Base-by-base conservation (phyloP, 2,797 vertebrate genomes). In the Cryptoblepharus egeriae region DNA sequence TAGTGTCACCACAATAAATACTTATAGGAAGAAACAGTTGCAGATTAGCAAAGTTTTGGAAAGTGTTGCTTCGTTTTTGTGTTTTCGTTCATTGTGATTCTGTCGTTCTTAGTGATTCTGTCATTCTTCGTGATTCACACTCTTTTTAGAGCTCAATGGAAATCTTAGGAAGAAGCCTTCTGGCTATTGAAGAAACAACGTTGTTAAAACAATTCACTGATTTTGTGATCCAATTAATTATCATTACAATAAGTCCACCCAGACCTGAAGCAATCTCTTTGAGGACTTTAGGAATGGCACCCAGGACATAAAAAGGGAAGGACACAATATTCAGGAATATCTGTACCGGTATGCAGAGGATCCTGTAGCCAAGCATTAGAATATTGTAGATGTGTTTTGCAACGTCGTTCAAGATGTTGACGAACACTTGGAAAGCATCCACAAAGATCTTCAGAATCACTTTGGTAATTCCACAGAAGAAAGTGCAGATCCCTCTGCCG, bases 401-500 rank as follows among this genome's bases (percentile, higher is more conserved):
- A 28, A 95, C 93, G 49, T 94, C 96, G 80, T 95, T 85, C 81
- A 91, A 65, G 84, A 96, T 84, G 52, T 92, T 95, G 81, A 87
- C 5, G 1, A 84, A 16, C 10, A 96, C 96, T 60, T 90, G 93
- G 18, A 94, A 89, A 68, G 94, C 9, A 1, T 96, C 94, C 79
- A 91, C 94, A 45, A 96, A 95, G 64, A 96, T 94, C 89, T 91
- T 91, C 83, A 95, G 83, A 90, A 96, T 75, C 84, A 95, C 96
- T 37, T 89, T 89, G 75, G 87, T 90, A 26, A 96, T 79, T 55
- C 92, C 89, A 86, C 92, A 77, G 18, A 96, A 57, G 81, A 96
- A 96, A 12, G 94, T 95, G 61, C 90, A 15, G 1, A 88, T 0
- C 7, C 92, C 94, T 67, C 58, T 45, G 93, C 80, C 18, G 16